Evolutionary conservation across 2,113 vertebrate species (phyloP).

Genomic region (Hippocampus abdominalis): DNA sequence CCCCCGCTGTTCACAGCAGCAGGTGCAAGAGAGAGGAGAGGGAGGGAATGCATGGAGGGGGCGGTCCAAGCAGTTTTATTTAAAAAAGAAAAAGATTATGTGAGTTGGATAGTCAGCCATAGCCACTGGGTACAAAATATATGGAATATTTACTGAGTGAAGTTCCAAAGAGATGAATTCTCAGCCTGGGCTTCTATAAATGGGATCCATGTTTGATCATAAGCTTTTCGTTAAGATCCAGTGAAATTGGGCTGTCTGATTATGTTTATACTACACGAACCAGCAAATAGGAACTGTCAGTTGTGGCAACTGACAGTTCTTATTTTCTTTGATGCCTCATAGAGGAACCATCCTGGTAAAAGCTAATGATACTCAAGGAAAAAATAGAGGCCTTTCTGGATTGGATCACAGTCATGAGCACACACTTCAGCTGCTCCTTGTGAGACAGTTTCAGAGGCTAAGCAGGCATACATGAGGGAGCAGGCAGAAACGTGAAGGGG

Average conservation of each 20-base stretch:
- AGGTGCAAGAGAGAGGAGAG: slow-evolving; percentile 58
- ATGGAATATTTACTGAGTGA: slow-evolving; percentile 45
- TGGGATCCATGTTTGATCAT: slow-evolving; percentile 45
- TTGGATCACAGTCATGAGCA: neutral
- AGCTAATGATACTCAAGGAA: slow-evolving; percentile 19
- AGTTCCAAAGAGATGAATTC: slow-evolving; percentile 39
- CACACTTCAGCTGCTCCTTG: neutral
- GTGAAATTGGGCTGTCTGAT: neutral
- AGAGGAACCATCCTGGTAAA: slow-evolving; percentile 13
- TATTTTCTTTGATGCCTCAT: slow-evolving; percentile 16
- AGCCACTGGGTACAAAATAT: slow-evolving; percentile 31
- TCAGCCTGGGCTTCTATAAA: slow-evolving; percentile 38
- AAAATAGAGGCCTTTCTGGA: slow-evolving; percentile 20
- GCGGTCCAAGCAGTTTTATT: slow-evolving; percentile 27
- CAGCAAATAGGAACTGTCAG: slow-evolving; percentile 19
- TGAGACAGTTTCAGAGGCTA: neutral
- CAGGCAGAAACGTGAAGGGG: neutral
- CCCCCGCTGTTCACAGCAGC: slow-evolving; percentile 74
- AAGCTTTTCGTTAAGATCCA: slow-evolving; percentile 38
- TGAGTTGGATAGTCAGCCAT: neutral
- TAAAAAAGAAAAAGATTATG: slow-evolving; percentile 37
- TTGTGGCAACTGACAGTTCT: slow-evolving; percentile 1
- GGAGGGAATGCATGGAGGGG: slow-evolving; percentile 1
- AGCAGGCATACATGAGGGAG: neutral
- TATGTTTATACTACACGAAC: neutral